phyloP scores from a whole-genome alignment of 1,140 invertebrate genomes.

The Papilio machaon region DNA sequence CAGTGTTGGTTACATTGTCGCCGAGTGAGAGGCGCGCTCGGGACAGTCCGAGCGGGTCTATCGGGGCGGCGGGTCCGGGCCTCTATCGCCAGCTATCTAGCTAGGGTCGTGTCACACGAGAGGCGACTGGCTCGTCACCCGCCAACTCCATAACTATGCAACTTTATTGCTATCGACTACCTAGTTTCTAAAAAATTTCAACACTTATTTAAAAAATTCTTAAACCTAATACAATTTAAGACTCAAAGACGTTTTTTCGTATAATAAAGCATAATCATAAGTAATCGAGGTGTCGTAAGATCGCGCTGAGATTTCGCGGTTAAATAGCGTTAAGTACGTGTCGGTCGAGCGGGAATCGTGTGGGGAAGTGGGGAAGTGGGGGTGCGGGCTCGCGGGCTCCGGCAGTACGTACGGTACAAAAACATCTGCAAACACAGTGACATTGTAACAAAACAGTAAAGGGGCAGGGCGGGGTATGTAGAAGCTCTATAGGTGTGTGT shows the following conservation, averaged over 20 bases:
- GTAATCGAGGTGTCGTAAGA: constrained; percentile 42
- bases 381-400: constrained; percentile 25
- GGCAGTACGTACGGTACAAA: constrained; percentile 6
- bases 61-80: no score
- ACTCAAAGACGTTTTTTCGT: constrained; percentile 46
- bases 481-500: constrained; percentile 43
- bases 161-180: constrained; percentile 72
- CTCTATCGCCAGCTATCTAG: no score
- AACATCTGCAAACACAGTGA: constrained; percentile 46
- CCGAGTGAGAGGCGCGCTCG: constrained; percentile 48
- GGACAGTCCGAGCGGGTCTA: constrained; percentile 2
- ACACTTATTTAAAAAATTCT: constrained; percentile 67
- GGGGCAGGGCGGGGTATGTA: constrained; percentile 56
- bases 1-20: constrained; percentile 49
- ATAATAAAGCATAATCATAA: constrained; percentile 47
- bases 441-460: constrained; percentile 49
- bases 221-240: constrained; percentile 57
- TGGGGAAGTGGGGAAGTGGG: constrained; percentile 31
- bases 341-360: constrained; percentile 39
- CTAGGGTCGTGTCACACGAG: constrained; percentile 28
- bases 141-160: constrained; percentile 49
- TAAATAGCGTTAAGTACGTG: constrained; percentile 57
- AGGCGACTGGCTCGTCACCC: constrained; percentile 52
- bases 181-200: constrained; percentile 65
- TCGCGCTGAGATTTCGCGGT: constrained; percentile 46